Base-by-base conservation (phyloP, 1,140 invertebrate species). In the Metopolophium dirhodum region DNA sequence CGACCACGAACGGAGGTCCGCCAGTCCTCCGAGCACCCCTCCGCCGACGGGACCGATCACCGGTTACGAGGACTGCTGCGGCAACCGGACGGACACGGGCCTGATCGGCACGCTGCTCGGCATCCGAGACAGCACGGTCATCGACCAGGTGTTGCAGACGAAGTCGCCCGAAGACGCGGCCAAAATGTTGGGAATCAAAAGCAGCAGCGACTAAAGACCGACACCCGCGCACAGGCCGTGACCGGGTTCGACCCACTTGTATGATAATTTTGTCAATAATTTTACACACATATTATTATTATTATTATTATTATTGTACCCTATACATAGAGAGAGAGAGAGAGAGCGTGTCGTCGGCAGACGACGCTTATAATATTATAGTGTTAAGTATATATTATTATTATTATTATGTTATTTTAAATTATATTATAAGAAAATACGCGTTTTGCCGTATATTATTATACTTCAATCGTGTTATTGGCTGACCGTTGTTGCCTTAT, bases 21-120 rank as follows among this genome's bases (percentile, higher is more conserved):
- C 57, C 37, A 90, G 88, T 30, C 54, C 90, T 94, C 86, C 2
- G 94, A 51, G 41, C 23, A n/a, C 89, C 8, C 94, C 23, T 93
- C 30, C 61, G 96, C 96, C 54, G 96, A 96, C 94, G 11, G 41
- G 85, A n/a, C 45, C 90, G 51, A 77, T 35, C 47, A 35, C 47
- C 37, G 47, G 83, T 30, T 77, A 37, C 45, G 45, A 61, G 41
- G 94, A 89, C 88, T 51, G 51, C 92, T 51, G 51, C 82, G 91
- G 83, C 90, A 93, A 91, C 8, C 96, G 96, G 94, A 96, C 96
- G 94, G 96, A 96, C 83, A 96, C 96, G 93, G 98, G 98, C 95
- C 96, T 99, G 61, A 98, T 99, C 94, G 98, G 98, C 1, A 98
- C 98, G 95, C 96, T 99, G 0, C 95, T 99, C 1, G 98, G 98